A percentile compares a stretch with the other conserved stretches of the same genome.
These are phyloP conservation scores for Panagrolaimus sp. DNA, from an alignment of 1,140 invertebrate species.

Conservation along the genomic window DNA sequence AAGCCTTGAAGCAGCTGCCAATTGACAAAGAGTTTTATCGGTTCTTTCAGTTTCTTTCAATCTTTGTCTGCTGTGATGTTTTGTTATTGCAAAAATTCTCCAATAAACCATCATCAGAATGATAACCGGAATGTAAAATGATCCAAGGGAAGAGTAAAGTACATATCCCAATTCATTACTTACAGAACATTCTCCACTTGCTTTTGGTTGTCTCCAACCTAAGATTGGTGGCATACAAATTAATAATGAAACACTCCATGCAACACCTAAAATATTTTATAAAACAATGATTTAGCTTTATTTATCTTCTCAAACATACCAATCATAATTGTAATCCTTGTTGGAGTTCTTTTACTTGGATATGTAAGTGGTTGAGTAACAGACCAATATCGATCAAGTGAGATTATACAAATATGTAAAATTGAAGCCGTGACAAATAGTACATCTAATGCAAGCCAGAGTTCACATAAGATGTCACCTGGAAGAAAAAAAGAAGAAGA, in stretches of 20 bases:
- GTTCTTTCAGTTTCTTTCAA: slow-evolving; percentile 55
- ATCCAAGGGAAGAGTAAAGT: slow-evolving; percentile 62
- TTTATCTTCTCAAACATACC: slow-evolving; percentile 44
- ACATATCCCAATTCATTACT: slow-evolving; percentile 63
- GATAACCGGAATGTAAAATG: slow-evolving; percentile 63
- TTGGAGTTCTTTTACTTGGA: slow-evolving; percentile 65
- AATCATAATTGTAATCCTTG: slow-evolving; percentile 64
- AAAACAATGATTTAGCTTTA: slow-evolving; percentile 63
- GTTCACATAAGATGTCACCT: slow-evolving; percentile 56
- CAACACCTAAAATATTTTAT: slow-evolving; percentile 61
- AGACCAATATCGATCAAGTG: slow-evolving; percentile 62
- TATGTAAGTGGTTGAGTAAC: slow-evolving; percentile 67
- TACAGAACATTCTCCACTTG: slow-evolving; percentile 57
- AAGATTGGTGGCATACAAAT: slow-evolving; percentile 91
- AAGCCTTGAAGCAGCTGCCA: slow-evolving; percentile 29
- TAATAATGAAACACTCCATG: slow-evolving; percentile 86
- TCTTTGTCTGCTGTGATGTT: slow-evolving; percentile 59
- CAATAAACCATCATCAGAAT: slow-evolving; percentile 63
- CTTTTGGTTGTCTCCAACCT: slow-evolving; percentile 71
- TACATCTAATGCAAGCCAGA: slow-evolving; percentile 65
- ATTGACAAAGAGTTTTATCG: slow-evolving; percentile 47
- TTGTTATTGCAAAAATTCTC: slow-evolving; percentile 62
- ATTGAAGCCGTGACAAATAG: slow-evolving; percentile 68
- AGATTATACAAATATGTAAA: slow-evolving; percentile 66
- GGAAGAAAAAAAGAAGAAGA: slow-evolving; percentile 20